Evolutionary conservation across 2,113 vertebrate genomes (phyloP).

Genomic region (Protomyctophum bolini): DNA sequence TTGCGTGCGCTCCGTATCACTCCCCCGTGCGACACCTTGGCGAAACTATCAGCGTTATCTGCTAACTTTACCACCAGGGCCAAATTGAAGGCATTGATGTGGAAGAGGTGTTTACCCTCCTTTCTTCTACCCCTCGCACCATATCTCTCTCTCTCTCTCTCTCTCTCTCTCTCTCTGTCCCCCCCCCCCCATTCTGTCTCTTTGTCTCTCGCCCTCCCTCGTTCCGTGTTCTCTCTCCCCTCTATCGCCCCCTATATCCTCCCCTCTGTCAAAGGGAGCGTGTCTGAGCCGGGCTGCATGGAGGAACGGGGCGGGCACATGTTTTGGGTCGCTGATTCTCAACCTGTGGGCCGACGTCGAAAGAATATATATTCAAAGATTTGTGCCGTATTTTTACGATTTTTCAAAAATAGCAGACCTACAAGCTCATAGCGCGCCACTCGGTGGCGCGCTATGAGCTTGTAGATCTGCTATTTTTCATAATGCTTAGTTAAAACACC

Average conservation of each 20-base stretch:
- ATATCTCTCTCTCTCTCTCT: constrained; percentile 16
- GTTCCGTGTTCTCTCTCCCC: not conserved
- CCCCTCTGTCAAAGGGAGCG: constrained; percentile 7
- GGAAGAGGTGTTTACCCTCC: constrained; percentile 73
- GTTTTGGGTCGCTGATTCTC: too few species aligned
- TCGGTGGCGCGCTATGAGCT: too few species aligned
- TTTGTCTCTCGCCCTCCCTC: constrained; percentile 9
- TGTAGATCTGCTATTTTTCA: too few species aligned
- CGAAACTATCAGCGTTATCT: constrained; percentile 77
- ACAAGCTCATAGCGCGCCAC: too few species aligned
- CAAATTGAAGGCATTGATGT: constrained; percentile 83
- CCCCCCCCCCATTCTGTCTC: not conserved
- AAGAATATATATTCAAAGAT: too few species aligned
- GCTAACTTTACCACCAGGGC: constrained; percentile 79
- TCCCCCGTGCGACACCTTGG: constrained; percentile 65
- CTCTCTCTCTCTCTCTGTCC: constrained; percentile 37
- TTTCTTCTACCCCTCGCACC: constrained; percentile 54
- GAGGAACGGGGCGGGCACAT: too few species aligned
- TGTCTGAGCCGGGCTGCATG: too few species aligned
- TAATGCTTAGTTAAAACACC: too few species aligned
- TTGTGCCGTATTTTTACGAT: too few species aligned
- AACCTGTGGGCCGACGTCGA: too few species aligned
- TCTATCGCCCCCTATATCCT: not conserved
- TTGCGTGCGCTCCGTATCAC: constrained; percentile 62
- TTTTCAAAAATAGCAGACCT: too few species aligned